phyloP scores from a whole-genome alignment of 1,140 invertebrate species.

The Megathymus violae region DNA sequence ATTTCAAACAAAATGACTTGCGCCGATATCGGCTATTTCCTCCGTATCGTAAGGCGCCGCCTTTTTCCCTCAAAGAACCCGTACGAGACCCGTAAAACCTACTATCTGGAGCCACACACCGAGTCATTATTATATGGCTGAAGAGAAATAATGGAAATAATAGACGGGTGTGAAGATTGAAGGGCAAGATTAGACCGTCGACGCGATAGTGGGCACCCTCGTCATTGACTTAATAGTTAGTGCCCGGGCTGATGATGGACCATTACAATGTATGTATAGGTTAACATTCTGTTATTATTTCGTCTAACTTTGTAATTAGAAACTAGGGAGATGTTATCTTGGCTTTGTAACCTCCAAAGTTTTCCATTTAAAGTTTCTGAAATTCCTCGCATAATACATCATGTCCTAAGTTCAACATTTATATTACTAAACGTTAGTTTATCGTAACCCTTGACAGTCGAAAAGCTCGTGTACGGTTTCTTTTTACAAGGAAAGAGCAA shows the following conservation, averaged over 20 bases:
- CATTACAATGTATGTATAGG: slow-evolving; percentile 1
- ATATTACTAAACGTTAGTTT: no score
- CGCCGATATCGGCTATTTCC: neutral
- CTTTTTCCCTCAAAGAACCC: neutral
- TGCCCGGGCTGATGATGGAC: slow-evolving; percentile 11
- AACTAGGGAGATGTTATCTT: slow-evolving; percentile 5
- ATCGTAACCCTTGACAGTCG: no score
- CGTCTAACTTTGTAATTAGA: slow-evolving; percentile 25
- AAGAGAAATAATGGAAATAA: slow-evolving; percentile 24
- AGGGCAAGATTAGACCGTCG: slow-evolving; percentile 1
- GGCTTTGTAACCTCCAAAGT: neutral
- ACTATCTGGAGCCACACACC: slow-evolving; percentile 1
- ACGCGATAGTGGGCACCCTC: slow-evolving; percentile 12
- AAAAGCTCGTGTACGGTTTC: no score
- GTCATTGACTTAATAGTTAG: slow-evolving; percentile 9
- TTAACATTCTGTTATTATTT: slow-evolving; percentile 5
- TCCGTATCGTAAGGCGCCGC: neutral
- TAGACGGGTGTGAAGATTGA: slow-evolving; percentile 15
- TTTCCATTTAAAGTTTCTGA: neutral
- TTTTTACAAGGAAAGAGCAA: no score
- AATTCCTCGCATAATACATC: neutral
- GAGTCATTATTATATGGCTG: slow-evolving; percentile 14
- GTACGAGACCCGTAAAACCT: slow-evolving; percentile 3
- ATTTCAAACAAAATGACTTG: neutral
- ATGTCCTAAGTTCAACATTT: no score